Evolutionary conservation across 2,888 invertebrate genomes (phyloP).

Genomic region (Brenthis hecate): DNA sequence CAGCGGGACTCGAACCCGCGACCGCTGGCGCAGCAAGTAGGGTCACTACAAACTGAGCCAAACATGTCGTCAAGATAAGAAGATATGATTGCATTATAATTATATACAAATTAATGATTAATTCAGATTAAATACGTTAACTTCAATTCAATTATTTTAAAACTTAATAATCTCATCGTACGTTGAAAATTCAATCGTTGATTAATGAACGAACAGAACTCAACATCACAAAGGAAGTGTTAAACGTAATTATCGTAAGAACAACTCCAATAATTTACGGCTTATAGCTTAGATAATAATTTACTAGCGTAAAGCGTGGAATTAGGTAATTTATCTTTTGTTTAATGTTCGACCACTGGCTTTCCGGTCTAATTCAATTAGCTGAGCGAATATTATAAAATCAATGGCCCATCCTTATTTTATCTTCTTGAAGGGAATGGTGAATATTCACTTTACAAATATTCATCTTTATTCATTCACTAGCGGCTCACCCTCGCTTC

Average conservation of each 20-base stretch:
- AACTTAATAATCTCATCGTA: background rate
- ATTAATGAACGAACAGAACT: conserved; percentile 23
- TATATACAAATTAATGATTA: too few relatives aligned
- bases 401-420: conserved; percentile 16
- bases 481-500: too few relatives aligned
- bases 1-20: too few relatives aligned
- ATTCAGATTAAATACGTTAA: too few relatives aligned
- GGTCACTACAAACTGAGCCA: too few relatives aligned
- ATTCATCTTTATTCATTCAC: too few relatives aligned
- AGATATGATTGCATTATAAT: too few relatives aligned
- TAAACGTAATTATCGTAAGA: conserved; percentile 32
- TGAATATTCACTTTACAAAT: background rate
- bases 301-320: conserved; percentile 69
- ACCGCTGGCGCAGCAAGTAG: too few relatives aligned
- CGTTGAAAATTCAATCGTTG: conserved; percentile 7
- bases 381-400: conserved; percentile 41
- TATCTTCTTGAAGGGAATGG: background rate
- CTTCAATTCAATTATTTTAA: background rate
- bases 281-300: conserved; percentile 51
- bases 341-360: conserved; percentile 60
- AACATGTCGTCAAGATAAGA: too few relatives aligned
- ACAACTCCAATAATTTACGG: conserved; percentile 35
- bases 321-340: conserved; percentile 67
- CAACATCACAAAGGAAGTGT: conserved; percentile 25
- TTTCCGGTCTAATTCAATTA: conserved; percentile 70